Base-by-base conservation (phyloP, 2,113 vertebrate genomes). In the Amazona vittata region DNA sequence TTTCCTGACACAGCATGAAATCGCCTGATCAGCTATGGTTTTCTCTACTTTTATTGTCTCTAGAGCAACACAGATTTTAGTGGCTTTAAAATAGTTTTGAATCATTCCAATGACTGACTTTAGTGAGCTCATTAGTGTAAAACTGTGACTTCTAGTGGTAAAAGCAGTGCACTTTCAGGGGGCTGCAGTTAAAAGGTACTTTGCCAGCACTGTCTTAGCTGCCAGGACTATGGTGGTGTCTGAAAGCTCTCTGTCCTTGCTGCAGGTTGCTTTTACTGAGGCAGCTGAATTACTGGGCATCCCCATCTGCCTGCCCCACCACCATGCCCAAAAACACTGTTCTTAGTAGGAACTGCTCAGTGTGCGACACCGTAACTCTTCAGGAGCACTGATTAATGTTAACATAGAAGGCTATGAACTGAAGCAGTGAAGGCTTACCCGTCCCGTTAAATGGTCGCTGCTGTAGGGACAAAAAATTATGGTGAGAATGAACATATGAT, bases 191-290 rank as follows among this genome's bases (percentile, higher is more conserved):
- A 44, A 80, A 80, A 80, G 7, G 20, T 8, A 41, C 18, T 64
- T 90, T 67, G 37, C 37, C 60, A 86, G 31, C 14, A 20, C 15
- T 50, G 10, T 19, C 50, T 78, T 28, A 79, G 37, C 47, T 93
- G 62, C n/a, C 35, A 46, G 55, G 41, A 75, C 6, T 31, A 18
- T 0, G 1, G 12, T 33, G 28, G 8, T 16, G 8, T 41, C 31
- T 25, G n/a, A 63, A 60, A 52, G 11, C 11, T 89, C 1, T 0
- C 11, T 26, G 12, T 37, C 5, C 0, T 21, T 44, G 46, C 16
- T 90, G 33, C n/a, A 64, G 31, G 18, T 78, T 13, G 18, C 26
- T 91, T 91, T 87, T 85, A 11, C 25, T 63, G 81, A n/a, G 21
- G 16, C 29, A 62, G 33, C 17, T 80, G 68, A 70, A 68, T 15